Evolutionary conservation across 2,797 vertebrate genomes (phyloP).

Genomic region (Tiaroga cobitis): DNA sequence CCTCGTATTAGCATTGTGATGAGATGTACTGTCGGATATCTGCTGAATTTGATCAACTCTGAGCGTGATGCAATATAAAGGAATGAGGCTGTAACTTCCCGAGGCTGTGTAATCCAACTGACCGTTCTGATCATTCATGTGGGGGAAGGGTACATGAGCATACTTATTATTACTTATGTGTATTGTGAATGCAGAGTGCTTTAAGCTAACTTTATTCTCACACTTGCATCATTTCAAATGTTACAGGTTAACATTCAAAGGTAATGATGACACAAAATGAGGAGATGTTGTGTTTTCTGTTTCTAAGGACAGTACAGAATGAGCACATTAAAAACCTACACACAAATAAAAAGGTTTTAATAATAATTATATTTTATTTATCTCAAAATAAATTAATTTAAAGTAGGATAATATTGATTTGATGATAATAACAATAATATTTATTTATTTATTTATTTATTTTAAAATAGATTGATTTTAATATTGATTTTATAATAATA

Average conservation of each 20-base stretch:
- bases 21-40: constrained; percentile 31
- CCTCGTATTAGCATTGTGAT: constrained; percentile 40
- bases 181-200: not conserved
- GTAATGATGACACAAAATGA: not conserved
- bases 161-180: not conserved
- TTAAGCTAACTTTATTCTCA: not conserved
- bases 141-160: not conserved
- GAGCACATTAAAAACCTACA: no score
- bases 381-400: no score
- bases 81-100: constrained; percentile 26
- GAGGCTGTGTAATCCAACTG: constrained; percentile 33
- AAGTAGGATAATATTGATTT: not conserved
- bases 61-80: constrained; percentile 29
- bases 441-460: not conserved
- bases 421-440: not conserved
- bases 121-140: constrained; percentile 25
- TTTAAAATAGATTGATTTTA: not conserved
- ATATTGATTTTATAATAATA: not conserved
- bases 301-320: not conserved
- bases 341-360: no score
- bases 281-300: not conserved
- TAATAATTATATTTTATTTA: not conserved
- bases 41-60: constrained; percentile 47
- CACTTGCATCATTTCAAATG: not conserved
- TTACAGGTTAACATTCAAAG: not conserved